Percentiles rank a stretch among this genome's conserved stretches.
phyloP scores from a whole-genome alignment of 2,113 vertebrate genomes.

The Turnix velox region DNA sequence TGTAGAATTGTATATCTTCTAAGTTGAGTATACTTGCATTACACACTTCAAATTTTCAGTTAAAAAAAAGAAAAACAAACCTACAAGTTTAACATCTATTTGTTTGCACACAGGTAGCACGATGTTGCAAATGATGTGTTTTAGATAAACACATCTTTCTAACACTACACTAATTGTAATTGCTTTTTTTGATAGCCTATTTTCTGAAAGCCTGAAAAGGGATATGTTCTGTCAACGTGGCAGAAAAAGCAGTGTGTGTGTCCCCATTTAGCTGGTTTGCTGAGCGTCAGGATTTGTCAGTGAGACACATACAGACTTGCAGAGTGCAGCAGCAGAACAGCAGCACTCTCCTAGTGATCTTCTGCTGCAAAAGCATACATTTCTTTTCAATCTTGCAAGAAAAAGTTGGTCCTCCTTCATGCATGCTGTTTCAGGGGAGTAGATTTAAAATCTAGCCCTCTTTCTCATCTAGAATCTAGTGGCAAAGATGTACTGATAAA shows the following conservation, averaged over 20 bases:
- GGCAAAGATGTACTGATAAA: background rate
- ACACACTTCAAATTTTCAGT: background rate
- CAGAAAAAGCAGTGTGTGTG: background rate
- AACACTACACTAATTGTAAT: background rate
- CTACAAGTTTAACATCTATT: background rate
- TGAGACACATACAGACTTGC: background rate
- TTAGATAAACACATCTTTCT: background rate
- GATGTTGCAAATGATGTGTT: background rate
- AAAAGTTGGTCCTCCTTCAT: background rate
- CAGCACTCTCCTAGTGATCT: background rate
- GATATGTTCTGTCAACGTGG: background rate
- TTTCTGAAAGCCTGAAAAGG: background rate
- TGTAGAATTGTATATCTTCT: background rate
- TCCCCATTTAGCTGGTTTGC: background rate
- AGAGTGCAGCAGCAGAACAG: background rate
- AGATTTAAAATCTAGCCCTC: background rate
- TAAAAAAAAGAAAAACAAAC: too few relatives aligned
- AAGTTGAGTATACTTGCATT: background rate
- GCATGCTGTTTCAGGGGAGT: accelerated
- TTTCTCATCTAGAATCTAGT: background rate
- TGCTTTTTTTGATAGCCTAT: background rate
- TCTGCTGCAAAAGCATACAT: background rate
- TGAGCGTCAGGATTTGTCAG: background rate
- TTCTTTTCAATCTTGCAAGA: background rate
- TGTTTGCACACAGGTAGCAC: background rate